Evolutionary conservation across 2,797 vertebrate species (phyloP).

Genomic region (Cygnus olor): DNA sequence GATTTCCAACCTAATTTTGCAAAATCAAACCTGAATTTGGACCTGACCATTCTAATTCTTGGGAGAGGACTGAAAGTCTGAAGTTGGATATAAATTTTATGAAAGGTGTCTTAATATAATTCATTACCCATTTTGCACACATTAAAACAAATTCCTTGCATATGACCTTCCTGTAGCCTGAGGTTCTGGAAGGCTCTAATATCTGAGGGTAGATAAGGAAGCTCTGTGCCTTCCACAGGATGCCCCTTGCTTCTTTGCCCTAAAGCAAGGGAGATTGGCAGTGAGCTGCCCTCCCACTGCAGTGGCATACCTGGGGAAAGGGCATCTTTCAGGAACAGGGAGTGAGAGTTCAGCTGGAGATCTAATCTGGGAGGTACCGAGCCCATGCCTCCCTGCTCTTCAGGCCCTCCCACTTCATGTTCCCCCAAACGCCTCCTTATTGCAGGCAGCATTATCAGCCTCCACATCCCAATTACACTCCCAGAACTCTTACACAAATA

Average conservation of each 20-base stretch:
- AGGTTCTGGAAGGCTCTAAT: background rate
- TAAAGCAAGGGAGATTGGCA: background rate
- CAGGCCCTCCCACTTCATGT: background rate
- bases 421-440: background rate
- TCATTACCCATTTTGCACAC: background rate
- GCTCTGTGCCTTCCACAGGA: background rate
- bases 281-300: background rate
- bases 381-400: background rate
- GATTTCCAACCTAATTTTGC: background rate
- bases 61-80: background rate
- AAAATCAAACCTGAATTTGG: background rate
- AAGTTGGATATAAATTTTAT: background rate
- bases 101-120: background rate
- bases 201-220: background rate
- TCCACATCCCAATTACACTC: background rate
- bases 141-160: background rate
- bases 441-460: background rate
- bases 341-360: background rate
- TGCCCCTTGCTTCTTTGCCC: conserved; percentile 24
- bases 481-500: background rate
- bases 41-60: background rate
- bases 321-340: background rate
- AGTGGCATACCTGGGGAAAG: background rate
- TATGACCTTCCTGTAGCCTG: background rate
- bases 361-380: background rate